Evolutionary conservation across 2,797 vertebrate genomes (phyloP), one percentile per base, ranked within the genome.

Genomic region (Enteromius paludinosus): DNA sequence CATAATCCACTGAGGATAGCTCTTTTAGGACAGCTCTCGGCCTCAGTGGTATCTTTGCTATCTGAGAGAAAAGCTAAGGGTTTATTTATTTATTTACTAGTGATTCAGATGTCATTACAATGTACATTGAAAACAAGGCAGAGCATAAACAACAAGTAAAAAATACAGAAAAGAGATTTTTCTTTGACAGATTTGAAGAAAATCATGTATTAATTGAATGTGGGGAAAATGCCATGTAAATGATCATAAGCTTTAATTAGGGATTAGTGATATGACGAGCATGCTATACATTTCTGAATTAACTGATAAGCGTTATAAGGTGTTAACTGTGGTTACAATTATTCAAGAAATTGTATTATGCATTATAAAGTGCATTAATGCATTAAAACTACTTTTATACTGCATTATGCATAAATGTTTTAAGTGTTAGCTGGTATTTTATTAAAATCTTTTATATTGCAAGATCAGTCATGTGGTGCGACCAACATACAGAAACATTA

Each of bases 1-100:
- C 70, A 59, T 78, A 81, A 82, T 83, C 87, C 85, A 65, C 85
- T 41, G 86, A 83, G 83, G 69, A 65, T 83, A 77, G 66, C 61
- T 79, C 76, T 83, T 85, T 78, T 61, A 78, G 82, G 52, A 79
- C 72, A 47, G 33, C 23, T 78, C 54, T 78, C 9, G 17, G 52
- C 61, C 74, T 78, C 79, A 33, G 20, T 15, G 11, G 43, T 25
- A 56, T 38, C 43, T 49, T 65, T 18, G 14, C 20, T 49, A 28
- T 75, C 64, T 6, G 33, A 54, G 78, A 52, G 47, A 17, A 23
- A 10, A 35, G 25, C 82, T 49, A 28, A 1, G 56, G 1, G 15
- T n/a, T n/a, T 45, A 12, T 3, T 33, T 54, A 9, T n/a, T 9
- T 30, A 0, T 62, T 17, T 30, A 62, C 17, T n/a, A 18, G 56